Percentiles rank a stretch among this genome's conserved stretches.
These are phyloP conservation scores for Amblyjoppa proteus DNA, from an alignment of 2,888 invertebrate species.

Conservation along the genomic window DNA sequence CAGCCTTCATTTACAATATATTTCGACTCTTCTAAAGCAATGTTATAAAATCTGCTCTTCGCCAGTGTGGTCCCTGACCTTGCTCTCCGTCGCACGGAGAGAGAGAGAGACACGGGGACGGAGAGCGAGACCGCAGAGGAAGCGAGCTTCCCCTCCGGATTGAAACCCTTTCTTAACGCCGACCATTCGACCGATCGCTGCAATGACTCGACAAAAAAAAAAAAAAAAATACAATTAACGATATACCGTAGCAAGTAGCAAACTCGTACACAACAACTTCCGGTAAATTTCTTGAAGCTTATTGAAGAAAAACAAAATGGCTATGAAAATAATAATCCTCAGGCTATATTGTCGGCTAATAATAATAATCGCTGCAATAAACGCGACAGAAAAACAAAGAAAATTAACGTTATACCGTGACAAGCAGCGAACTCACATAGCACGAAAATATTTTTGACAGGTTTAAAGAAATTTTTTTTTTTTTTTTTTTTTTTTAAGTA, in stretches of 20 bases:
- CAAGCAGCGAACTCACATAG: not conserved
- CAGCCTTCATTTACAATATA: not conserved
- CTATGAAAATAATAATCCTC: too few species aligned
- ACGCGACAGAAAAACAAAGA: constrained; percentile 27
- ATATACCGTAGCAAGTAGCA: not conserved
- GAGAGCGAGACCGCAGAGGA: constrained; percentile 57
- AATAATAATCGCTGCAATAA: constrained; percentile 7
- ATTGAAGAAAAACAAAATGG: not conserved
- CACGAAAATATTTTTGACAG: too few species aligned
- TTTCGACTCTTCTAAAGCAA: not conserved
- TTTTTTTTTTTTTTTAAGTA: too few species aligned
- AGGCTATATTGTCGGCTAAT: too few species aligned
- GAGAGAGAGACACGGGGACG: constrained; percentile 16
- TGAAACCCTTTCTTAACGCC: constrained; percentile 52
- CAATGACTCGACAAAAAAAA: constrained; percentile 22
- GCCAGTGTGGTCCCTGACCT: constrained; percentile 60
- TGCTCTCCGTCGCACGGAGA: constrained; percentile 26
- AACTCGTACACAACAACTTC: not conserved
- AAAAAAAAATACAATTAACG: constrained; percentile 32
- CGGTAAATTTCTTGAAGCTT: not conserved
- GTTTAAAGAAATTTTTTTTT: too few species aligned
- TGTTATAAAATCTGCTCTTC: constrained; percentile 44
- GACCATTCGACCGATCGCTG: constrained; percentile 45
- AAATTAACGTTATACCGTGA: constrained; percentile 23
- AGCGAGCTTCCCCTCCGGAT: constrained; percentile 62